Evolutionary conservation across 1,140 invertebrate genomes (phyloP).

Genomic region (Branchinecta lynchi): DNA sequence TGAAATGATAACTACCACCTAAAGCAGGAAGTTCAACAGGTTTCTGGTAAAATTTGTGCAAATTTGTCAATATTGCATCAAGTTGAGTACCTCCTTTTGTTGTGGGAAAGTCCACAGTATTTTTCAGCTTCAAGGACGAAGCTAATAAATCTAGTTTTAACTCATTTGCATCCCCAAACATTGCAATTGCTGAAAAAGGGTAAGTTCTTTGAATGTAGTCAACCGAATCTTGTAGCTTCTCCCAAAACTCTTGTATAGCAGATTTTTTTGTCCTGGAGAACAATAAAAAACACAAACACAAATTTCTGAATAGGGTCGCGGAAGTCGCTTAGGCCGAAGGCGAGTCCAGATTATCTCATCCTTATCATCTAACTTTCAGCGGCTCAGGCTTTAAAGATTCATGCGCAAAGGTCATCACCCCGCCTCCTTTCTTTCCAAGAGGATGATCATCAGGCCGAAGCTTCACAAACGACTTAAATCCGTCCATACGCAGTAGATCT

Average conservation of each 20-base stretch:
- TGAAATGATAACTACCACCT: background rate
- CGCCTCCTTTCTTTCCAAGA: background rate
- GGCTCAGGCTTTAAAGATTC: too few relatives aligned
- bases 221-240: too few relatives aligned
- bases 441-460: conserved; percentile 5
- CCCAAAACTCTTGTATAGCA: too few relatives aligned
- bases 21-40: background rate
- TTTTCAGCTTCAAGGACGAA: background rate
- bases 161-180: background rate
- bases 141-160: background rate
- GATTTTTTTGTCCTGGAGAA: too few relatives aligned
- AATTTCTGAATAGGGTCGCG: too few relatives aligned
- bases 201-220: too few relatives aligned
- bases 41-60: background rate
- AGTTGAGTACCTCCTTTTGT: background rate
- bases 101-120: background rate
- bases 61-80: background rate
- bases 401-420: background rate
- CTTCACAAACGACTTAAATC: background rate
- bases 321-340: too few relatives aligned
- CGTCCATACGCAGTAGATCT: background rate
- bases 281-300: too few relatives aligned
- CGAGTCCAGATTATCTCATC: too few relatives aligned
- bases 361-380: too few relatives aligned
- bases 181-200: too few relatives aligned